Conservation (phyloP, 2,797 vertebrate species). For the Enteromius argenteus region DNA sequence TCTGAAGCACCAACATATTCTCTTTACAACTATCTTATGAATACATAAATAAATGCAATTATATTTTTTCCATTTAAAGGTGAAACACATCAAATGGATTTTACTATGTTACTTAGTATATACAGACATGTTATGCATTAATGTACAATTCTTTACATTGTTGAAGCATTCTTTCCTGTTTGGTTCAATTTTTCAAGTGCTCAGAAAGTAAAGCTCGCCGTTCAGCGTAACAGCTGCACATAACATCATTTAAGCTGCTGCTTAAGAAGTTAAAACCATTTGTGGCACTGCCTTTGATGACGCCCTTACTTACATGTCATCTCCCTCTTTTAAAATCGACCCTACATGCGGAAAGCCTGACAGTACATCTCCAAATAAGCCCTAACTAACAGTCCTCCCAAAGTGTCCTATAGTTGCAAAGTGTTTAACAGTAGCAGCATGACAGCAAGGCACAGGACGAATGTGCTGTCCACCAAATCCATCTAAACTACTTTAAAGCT, state of each 20-base stretch:
- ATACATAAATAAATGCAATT: constrained; percentile 66
- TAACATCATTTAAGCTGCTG: constrained; percentile 19
- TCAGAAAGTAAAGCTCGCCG: constrained; percentile 51
- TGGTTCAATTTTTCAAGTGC: constrained; percentile 46
- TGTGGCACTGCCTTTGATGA: constrained; percentile 22
- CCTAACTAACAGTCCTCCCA: constrained; percentile 50
- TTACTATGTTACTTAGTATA: constrained; percentile 53
- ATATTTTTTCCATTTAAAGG: constrained; percentile 44
- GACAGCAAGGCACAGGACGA: constrained; percentile 60
- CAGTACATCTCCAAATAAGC: constrained; percentile 46
- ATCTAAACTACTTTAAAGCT: constrained; percentile 64
- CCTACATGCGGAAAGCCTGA: constrained; percentile 12
- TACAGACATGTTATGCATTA: constrained; percentile 51
- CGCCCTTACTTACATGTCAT: neutral
- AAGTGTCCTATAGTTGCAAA: constrained; percentile 44
- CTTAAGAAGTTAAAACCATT: constrained; percentile 10
- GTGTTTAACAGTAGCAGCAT: constrained; percentile 46
- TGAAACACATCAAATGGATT: constrained; percentile 60
- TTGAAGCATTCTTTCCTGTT: constrained; percentile 40
- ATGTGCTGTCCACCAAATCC: constrained; percentile 56
- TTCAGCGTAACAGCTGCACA: constrained; percentile 24
- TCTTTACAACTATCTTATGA: constrained; percentile 58
- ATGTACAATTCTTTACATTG: constrained; percentile 49
- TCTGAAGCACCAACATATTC: constrained; percentile 58
- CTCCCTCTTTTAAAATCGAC: neutral